Conservation (phyloP, 2,888 invertebrate genomes). For the Julus scanicus region DNA sequence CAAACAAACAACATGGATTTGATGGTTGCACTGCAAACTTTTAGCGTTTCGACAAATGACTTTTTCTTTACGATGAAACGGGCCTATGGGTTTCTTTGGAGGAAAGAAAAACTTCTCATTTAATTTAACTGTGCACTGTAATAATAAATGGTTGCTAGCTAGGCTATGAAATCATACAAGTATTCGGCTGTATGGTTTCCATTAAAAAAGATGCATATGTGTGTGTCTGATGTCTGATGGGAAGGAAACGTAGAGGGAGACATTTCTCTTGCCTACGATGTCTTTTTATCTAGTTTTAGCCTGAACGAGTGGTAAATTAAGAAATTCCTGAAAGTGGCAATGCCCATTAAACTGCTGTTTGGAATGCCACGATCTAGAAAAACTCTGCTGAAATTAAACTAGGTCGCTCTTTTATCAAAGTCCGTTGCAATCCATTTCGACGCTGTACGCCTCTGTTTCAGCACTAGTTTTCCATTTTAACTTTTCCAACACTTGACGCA, state of each 20-base stretch:
- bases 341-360: not conserved
- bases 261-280: not conserved
- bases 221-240: not conserved
- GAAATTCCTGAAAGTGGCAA: conserved; percentile 45
- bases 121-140: not conserved
- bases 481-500: conserved; percentile 15
- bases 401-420: not conserved
- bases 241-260: not conserved
- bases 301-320: conserved; percentile 18
- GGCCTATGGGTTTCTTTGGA: not conserved
- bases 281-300: not conserved
- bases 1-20: not conserved
- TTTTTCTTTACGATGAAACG: not conserved
- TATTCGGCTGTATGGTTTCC: not conserved
- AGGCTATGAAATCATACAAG: conserved; percentile 20
- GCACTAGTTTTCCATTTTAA: conserved; percentile 5
- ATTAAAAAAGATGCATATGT: not conserved
- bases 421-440: not conserved
- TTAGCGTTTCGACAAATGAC: not conserved
- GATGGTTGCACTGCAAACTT: not conserved
- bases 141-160: not conserved
- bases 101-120: not conserved
- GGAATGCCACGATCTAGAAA: conserved; percentile 42
- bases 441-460: not conserved
- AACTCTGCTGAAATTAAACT: conserved; percentile 5